Evolutionary conservation across 2,797 vertebrate genomes (phyloP).

Genomic region (Chelon auratus): DNA sequence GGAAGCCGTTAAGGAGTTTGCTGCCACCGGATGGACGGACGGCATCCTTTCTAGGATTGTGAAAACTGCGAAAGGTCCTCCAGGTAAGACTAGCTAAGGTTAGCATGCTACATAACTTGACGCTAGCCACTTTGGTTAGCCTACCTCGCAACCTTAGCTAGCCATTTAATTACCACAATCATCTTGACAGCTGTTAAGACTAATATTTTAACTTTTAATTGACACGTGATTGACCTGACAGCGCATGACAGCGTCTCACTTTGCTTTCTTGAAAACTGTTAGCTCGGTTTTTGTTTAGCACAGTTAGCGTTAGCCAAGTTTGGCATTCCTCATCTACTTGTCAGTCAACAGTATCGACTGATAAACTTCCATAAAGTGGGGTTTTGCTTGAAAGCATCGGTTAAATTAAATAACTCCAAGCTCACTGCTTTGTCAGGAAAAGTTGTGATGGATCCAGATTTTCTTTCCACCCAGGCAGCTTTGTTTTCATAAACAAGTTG

Average conservation of each 20-base stretch:
- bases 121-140: slow-evolving; percentile 29
- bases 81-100: slow-evolving; percentile 27
- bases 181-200: background rate
- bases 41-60: slow-evolving; percentile 41
- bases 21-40: slow-evolving; percentile 59
- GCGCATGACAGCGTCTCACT: background rate
- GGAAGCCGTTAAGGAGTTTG: slow-evolving; percentile 57
- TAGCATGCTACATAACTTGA: slow-evolving; percentile 52
- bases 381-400: background rate
- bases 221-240: background rate
- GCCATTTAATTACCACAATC: background rate
- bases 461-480: background rate
- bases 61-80: background rate
- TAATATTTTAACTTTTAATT: background rate
- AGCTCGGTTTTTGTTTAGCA: slow-evolving; percentile 21
- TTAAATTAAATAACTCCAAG: background rate
- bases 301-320: slow-evolving; percentile 52
- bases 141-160: background rate
- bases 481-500: slow-evolving; percentile 29
- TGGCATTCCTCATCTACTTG: slow-evolving; percentile 21
- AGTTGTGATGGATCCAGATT: background rate
- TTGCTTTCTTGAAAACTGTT: slow-evolving; percentile 12
- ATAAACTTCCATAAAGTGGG: background rate
- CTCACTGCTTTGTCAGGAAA: background rate
- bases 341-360: background rate